Conservation (phyloP, 2,888 invertebrate genomes). For the Limnephilus rhombicus region DNA sequence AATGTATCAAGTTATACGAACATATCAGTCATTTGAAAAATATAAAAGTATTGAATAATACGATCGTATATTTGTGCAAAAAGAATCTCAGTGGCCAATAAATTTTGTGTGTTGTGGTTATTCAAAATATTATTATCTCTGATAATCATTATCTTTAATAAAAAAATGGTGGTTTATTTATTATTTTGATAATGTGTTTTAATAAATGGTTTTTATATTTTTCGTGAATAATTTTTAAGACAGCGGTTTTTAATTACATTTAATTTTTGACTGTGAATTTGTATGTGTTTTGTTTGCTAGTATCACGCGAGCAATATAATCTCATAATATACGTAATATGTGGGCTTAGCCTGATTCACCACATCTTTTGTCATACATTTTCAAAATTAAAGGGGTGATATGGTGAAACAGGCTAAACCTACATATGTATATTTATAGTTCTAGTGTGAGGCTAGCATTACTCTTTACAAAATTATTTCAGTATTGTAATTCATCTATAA, state of each 20-base stretch:
- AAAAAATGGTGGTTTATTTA: no score
- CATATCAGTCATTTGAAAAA: not conserved
- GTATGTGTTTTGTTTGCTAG: not conserved
- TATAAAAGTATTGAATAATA: not conserved
- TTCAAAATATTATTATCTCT: not conserved
- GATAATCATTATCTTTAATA: not conserved
- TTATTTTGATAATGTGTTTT: not conserved
- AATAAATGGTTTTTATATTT: not conserved
- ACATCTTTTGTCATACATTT: no score
- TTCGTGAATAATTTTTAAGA: not conserved
- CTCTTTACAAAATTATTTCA: not conserved
- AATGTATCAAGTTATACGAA: not conserved
- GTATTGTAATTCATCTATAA: not conserved
- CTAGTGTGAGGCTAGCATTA: no score
- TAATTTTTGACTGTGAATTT: not conserved
- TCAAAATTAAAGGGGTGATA: no score
- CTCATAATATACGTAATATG: no score
- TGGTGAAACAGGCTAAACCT: no score
- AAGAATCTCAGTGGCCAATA: not conserved
- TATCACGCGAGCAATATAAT: no score
- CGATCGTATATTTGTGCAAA: not conserved
- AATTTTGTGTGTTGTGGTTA: not conserved
- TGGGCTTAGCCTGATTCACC: no score
- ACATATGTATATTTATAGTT: no score
- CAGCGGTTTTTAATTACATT: not conserved